Percentiles rank a stretch among this genome's conserved stretches.
Evolutionary conservation across 2,797 vertebrate species (phyloP).

Genomic region (Hippocampus kuda): DNA sequence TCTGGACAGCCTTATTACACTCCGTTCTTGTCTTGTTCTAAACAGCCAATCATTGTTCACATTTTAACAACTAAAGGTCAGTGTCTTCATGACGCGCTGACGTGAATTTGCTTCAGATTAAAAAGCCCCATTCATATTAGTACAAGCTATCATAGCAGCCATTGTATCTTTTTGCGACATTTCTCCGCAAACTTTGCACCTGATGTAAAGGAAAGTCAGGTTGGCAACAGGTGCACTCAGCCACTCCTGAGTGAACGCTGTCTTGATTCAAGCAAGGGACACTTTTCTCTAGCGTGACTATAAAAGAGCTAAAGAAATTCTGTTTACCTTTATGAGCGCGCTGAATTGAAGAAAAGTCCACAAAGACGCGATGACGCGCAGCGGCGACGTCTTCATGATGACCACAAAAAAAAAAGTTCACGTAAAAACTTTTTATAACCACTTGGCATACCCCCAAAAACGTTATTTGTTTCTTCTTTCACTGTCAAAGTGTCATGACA

Average conservation of each 20-base stretch:
- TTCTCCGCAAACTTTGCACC: neutral
- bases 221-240: conserved; percentile 52
- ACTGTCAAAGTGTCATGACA: conserved; percentile 5
- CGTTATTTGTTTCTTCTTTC: neutral
- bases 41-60: neutral
- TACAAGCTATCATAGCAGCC: neutral
- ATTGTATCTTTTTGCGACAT: neutral
- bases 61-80: neutral
- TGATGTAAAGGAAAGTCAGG: neutral
- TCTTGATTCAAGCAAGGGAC: no score
- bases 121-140: neutral
- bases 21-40: neutral
- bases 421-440: neutral
- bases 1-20: no score
- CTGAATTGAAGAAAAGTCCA: conserved; percentile 35
- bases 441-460: neutral
- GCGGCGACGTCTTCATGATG: conserved; percentile 42
- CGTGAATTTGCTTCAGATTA: neutral
- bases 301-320: neutral
- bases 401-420: neutral
- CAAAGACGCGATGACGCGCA: conserved; percentile 20
- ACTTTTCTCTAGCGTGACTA: neutral
- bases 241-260: no score
- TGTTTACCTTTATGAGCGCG: conserved; percentile 43
- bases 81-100: neutral